phyloP scores from a whole-genome alignment of 2,113 vertebrate species.

The Petrocephalus microphthalmus region DNA sequence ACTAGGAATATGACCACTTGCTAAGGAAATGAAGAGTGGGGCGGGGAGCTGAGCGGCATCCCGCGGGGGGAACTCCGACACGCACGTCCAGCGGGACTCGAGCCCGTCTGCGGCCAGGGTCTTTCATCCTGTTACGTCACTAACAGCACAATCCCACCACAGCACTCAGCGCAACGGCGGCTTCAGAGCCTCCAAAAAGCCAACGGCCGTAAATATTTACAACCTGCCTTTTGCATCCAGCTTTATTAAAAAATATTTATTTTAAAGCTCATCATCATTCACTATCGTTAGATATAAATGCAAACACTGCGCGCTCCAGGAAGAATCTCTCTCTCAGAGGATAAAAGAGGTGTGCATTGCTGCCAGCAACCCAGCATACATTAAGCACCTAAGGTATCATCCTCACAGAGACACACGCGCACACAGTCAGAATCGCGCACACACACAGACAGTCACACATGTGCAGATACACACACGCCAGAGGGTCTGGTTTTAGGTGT shows the following conservation, averaged over 20 bases:
- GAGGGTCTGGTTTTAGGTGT: background rate
- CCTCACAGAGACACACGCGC: background rate
- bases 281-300: background rate
- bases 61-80: background rate
- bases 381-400: background rate
- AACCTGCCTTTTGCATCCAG: background rate
- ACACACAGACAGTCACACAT: background rate
- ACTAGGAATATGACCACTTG: background rate
- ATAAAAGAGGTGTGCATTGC: background rate
- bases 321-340: background rate
- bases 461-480: background rate
- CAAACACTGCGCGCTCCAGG: background rate
- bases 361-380: background rate
- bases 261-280: background rate
- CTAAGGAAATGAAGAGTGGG: background rate
- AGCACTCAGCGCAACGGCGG: background rate
- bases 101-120: background rate
- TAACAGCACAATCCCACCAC: background rate
- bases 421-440: background rate
- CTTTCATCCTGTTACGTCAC: background rate
- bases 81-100: background rate
- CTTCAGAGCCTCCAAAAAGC: background rate
- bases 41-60: background rate
- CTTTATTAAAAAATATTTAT: background rate
- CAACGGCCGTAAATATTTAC: background rate